These are phyloP conservation scores for Stomatorhinus walkeri DNA, from an alignment of 2,797 vertebrate genomes.

Conservation along the genomic window DNA sequence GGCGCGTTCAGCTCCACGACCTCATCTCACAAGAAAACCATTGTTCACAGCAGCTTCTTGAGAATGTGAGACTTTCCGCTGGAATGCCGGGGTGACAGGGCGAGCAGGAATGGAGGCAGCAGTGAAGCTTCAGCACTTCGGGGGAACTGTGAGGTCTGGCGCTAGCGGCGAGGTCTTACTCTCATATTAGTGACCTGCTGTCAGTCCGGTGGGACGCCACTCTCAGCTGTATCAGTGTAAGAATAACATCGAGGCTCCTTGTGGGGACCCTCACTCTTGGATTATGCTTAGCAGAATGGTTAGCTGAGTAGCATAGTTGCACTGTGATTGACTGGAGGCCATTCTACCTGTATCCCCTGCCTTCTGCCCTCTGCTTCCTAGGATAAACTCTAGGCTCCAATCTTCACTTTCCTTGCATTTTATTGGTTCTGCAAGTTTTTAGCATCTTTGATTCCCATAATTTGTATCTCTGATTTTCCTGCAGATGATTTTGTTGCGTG, in stretches of 20 bases:
- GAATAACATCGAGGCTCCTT: neutral
- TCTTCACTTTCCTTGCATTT: neutral
- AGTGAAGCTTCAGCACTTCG: neutral
- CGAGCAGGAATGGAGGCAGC: neutral
- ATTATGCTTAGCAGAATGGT: neutral
- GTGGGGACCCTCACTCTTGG: neutral
- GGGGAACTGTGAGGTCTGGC: neutral
- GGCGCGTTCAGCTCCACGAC: neutral
- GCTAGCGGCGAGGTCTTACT: neutral
- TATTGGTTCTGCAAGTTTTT: neutral
- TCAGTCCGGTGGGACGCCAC: neutral
- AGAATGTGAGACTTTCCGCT: slow-evolving; percentile 1
- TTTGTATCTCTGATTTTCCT: neutral
- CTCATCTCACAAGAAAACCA: slow-evolving; percentile 1
- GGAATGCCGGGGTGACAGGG: slow-evolving; percentile 5
- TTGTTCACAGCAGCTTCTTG: neutral
- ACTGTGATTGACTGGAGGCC: neutral
- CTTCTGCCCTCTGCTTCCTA: neutral
- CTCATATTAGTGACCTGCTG: neutral
- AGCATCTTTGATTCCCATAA: neutral
- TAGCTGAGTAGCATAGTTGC: neutral
- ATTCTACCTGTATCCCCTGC: neutral
- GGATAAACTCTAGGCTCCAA: neutral
- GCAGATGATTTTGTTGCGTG: neutral
- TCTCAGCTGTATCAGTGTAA: neutral